Evolutionary conservation across 2,113 vertebrate genomes (phyloP).

Genomic region (Bungarus multicinctus): DNA sequence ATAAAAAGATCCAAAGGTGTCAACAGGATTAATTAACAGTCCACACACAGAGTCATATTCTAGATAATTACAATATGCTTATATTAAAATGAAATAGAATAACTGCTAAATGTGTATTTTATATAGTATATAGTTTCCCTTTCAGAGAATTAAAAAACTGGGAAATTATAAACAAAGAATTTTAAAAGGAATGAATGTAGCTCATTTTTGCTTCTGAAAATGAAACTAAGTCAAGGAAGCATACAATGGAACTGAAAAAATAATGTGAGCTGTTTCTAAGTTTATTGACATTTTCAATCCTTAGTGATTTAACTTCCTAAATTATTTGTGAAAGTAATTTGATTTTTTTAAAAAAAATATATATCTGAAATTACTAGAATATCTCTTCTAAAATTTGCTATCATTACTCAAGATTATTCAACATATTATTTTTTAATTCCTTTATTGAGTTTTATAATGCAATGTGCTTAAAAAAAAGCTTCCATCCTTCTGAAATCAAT

Average conservation of each 20-base stretch:
- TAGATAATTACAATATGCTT: neutral
- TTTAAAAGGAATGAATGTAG: neutral
- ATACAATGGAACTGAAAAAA: neutral
- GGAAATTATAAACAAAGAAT: neutral
- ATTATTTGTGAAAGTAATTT: neutral
- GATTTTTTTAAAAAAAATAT: neutral
- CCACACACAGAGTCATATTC: neutral
- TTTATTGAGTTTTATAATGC: slow-evolving; percentile 1
- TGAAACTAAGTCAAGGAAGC: neutral
- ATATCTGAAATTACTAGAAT: neutral
- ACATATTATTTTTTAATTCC: slow-evolving; percentile 3
- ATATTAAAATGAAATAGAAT: neutral
- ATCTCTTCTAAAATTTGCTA: neutral
- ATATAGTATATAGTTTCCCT: neutral
- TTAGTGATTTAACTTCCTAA: neutral
- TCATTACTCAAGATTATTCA: neutral
- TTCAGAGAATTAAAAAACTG: neutral
- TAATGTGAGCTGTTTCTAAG: neutral
- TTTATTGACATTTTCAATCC: neutral
- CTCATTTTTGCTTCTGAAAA: neutral
- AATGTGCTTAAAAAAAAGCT: neutral
- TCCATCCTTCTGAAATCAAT: neutral
- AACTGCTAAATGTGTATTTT: neutral
- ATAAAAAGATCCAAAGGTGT: neutral
- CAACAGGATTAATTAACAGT: neutral